phyloP scores from a whole-genome alignment of 1,140 invertebrate genomes.

The Trichogramma pretiosum region DNA sequence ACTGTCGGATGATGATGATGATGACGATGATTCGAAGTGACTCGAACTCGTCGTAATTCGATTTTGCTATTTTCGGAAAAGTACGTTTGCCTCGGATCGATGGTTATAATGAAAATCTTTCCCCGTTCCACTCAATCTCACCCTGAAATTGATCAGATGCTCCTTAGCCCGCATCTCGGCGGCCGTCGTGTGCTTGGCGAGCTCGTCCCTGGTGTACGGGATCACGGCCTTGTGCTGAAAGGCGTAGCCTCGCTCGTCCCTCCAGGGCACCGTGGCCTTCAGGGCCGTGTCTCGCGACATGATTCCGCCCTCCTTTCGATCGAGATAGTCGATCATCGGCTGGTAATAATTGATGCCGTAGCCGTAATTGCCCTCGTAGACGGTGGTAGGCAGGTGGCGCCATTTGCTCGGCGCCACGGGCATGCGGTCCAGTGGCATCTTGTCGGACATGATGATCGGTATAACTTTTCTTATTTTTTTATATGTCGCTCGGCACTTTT shows the following conservation, averaged over 20 bases:
- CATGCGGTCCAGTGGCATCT: conserved; percentile 35
- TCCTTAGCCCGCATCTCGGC: conserved; percentile 58
- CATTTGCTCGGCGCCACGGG: conserved; percentile 42
- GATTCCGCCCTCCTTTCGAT: conserved; percentile 42
- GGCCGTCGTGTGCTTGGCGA: conserved; percentile 53
- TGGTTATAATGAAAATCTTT: no score
- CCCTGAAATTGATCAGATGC: conserved; percentile 50
- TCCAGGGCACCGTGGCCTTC: conserved; percentile 60
- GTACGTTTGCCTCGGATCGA: no score
- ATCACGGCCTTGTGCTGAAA: conserved; percentile 46
- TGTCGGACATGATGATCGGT: neutral
- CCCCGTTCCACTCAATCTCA: no score
- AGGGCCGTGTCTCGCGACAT: neutral
- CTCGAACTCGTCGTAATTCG: no score
- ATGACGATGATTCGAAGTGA: no score
- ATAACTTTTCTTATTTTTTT: neutral
- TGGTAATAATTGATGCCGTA: conserved; percentile 74
- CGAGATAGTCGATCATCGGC: conserved; percentile 74
- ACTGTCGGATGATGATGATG: no score
- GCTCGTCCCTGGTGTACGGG: conserved; percentile 55
- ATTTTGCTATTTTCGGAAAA: no score
- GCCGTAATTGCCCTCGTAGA: conserved; percentile 71
- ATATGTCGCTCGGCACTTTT: no score
- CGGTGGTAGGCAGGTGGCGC: conserved; percentile 47
- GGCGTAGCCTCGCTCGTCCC: conserved; percentile 50